A percentile compares a stretch with the other conserved stretches of the same genome.
phyloP scores from a whole-genome alignment of 2,888 invertebrate species.

The Sesia apiformis region DNA sequence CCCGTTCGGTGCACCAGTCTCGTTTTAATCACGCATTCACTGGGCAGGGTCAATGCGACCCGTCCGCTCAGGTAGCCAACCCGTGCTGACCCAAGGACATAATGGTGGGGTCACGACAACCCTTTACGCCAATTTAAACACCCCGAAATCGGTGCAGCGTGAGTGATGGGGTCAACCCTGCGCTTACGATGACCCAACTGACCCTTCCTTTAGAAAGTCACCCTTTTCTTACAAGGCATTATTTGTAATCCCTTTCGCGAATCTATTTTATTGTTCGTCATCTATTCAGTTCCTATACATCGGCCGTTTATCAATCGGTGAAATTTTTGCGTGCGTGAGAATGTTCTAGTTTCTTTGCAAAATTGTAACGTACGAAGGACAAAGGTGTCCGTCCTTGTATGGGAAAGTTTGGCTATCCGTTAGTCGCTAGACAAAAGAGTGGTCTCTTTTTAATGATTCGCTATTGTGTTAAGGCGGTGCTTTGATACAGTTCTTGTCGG shows the following conservation, averaged over 20 bases:
- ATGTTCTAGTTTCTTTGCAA: slow-evolving; percentile 71
- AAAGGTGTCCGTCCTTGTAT: slow-evolving; percentile 31
- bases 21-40: slow-evolving; percentile 66
- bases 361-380: slow-evolving; percentile 57
- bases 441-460: slow-evolving; percentile 72
- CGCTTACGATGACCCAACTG: slow-evolving; percentile 61
- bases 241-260: slow-evolving; percentile 76
- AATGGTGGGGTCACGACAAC: slow-evolving; percentile 54
- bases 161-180: slow-evolving; percentile 69
- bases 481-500: slow-evolving; percentile 62
- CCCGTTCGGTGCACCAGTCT: slow-evolving; percentile 41
- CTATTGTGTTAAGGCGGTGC: slow-evolving; percentile 49
- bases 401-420: slow-evolving; percentile 47
- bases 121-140: slow-evolving; percentile 67
- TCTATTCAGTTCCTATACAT: slow-evolving; percentile 42
- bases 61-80: slow-evolving; percentile 59
- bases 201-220: slow-evolving; percentile 51
- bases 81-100: slow-evolving; percentile 51
- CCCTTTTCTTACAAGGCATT: slow-evolving; percentile 70
- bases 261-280: slow-evolving; percentile 67
- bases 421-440: slow-evolving; percentile 57
- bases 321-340: slow-evolving; percentile 71
- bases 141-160: slow-evolving; percentile 68
- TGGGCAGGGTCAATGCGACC: slow-evolving; percentile 48
- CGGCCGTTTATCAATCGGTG: slow-evolving; percentile 56